Base-by-base conservation (phyloP, 2,888 invertebrate species). In the Lepidonotus clava region DNA sequence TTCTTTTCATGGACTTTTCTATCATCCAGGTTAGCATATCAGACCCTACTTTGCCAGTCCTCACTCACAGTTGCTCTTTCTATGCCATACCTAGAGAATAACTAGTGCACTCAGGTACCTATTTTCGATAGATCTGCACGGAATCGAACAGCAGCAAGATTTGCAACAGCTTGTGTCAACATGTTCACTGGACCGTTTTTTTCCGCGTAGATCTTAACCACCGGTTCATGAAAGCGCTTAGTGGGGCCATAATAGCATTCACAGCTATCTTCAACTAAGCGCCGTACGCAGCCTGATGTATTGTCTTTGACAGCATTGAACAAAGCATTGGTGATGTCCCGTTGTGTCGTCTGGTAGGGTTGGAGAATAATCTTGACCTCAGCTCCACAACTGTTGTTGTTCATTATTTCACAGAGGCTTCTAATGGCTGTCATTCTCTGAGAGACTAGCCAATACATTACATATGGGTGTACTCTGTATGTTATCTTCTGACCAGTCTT, bases 231-330 rank as follows among this genome's bases (percentile, higher is more conserved):
- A 14, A 34, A 14, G 1, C 71, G 71, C 11, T 71, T 38, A 21
- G 18, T 38, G 11, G 71, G 11, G 2, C 71, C 71, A 36, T 71
- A 71, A 38, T n/a, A 71, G 2, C n/a, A 11, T 1, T 2, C 38
- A n/a, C 71, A 71, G 36, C 71, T 71, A 11, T 80, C 80, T 34
- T 80, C 80, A 46, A 80, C 80, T 1, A 80, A 18, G n/a, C 41
- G 41, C 2, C 46, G 80, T 24, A 80, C 80, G 46, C 80, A 80
- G 21, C 80, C 80, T 1, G 18, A 21, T 24, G 46, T 46, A 28
- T 51, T 80, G 46, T 80, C 80, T 24, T 80, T 80, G 1, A 80
- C 24, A 2, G 32, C 80, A 6, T 11, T 32, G 28, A 32, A 46
- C 80, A 80, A 24, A 1, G 51, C 80, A n/a, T 41, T n/a, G 4